Evolutionary conservation across 37 sponge, comb jelly and placozoan species (phyloP).

Genomic region (Lycopodina hypogea): DNA sequence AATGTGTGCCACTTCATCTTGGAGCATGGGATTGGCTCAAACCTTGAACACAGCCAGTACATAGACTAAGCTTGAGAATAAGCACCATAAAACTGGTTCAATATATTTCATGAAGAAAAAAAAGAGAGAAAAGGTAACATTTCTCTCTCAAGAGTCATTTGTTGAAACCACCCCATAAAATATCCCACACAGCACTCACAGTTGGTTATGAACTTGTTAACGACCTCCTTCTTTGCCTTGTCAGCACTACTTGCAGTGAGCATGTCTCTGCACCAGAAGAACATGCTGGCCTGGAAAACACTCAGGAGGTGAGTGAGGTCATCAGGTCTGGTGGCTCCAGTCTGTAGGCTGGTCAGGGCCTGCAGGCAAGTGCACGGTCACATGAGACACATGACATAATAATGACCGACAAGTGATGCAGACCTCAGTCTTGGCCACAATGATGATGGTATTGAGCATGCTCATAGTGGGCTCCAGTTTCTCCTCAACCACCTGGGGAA

Average conservation of each 20-base stretch:
- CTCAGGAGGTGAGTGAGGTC: constrained; percentile 57
- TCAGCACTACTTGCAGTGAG: background rate
- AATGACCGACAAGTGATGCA: background rate
- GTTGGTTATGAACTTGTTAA: constrained; percentile 7
- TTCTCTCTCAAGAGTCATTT: no score
- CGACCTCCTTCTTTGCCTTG: constrained; percentile 7
- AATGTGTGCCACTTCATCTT: no score
- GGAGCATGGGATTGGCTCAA: no score
- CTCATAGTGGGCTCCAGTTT: constrained; percentile 16
- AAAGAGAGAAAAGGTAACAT: no score
- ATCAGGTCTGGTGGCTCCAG: constrained; percentile 14
- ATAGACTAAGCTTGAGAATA: no score
- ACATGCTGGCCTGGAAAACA: constrained; percentile 50
- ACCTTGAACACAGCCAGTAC: no score
- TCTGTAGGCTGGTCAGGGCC: constrained; percentile 12
- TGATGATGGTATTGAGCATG: constrained; percentile 56
- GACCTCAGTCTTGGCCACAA: constrained; percentile 60
- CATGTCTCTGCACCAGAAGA: constrained; percentile 51
- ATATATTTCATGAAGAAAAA: no score
- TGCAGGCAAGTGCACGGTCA: background rate
- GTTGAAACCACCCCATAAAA: no score
- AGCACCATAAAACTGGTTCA: no score
- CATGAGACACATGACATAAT: background rate
- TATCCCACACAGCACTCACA: no score
- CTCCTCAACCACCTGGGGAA: constrained; percentile 1